A percentile compares a stretch with the other conserved stretches of the same genome.
Evolutionary conservation across 2,797 vertebrate genomes (phyloP).

Genomic region (Anguilla megastoma): DNA sequence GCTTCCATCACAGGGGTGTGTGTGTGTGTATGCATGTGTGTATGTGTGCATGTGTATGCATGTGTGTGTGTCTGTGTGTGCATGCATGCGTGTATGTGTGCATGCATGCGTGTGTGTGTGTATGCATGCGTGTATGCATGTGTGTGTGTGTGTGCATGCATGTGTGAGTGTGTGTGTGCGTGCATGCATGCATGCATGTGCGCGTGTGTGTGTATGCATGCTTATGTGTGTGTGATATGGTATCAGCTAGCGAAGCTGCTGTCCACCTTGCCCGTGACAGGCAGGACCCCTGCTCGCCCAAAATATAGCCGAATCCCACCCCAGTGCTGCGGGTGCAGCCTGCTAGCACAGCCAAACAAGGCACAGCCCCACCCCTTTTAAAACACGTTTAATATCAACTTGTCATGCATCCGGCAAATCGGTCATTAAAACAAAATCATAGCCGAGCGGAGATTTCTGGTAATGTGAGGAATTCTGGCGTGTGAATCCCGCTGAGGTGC

Average conservation of each 20-base stretch:
- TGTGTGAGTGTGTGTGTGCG: slow-evolving; percentile 62
- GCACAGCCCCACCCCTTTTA: neutral
- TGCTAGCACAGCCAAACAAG: neutral
- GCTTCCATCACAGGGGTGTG: slow-evolving; percentile 68
- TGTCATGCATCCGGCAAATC: neutral
- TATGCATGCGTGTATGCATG: slow-evolving; percentile 52
- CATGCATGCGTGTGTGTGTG: slow-evolving; percentile 47
- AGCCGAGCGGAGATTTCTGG: neutral
- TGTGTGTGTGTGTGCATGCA: slow-evolving; percentile 56
- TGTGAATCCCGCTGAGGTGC: neutral
- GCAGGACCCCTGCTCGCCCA: neutral
- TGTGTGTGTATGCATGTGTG: slow-evolving; percentile 50
- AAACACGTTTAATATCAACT: neutral
- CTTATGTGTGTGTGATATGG: slow-evolving; percentile 46
- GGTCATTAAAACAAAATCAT: neutral
- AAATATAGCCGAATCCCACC: neutral
- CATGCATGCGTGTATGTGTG: slow-evolving; percentile 48
- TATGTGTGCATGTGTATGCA: slow-evolving; percentile 65
- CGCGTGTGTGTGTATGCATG: slow-evolving; percentile 41
- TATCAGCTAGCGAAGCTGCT: slow-evolving; percentile 45
- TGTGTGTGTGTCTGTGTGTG: slow-evolving; percentile 56
- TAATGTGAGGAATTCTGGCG: neutral
- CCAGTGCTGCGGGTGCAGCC: neutral
- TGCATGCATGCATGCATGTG: slow-evolving; percentile 48
- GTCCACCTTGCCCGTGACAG: neutral